Percentiles rank a stretch among this genome's conserved stretches.
Evolutionary conservation across 1,140 invertebrate genomes (phyloP).

Genomic region (Centruroides sculpturatus): DNA sequence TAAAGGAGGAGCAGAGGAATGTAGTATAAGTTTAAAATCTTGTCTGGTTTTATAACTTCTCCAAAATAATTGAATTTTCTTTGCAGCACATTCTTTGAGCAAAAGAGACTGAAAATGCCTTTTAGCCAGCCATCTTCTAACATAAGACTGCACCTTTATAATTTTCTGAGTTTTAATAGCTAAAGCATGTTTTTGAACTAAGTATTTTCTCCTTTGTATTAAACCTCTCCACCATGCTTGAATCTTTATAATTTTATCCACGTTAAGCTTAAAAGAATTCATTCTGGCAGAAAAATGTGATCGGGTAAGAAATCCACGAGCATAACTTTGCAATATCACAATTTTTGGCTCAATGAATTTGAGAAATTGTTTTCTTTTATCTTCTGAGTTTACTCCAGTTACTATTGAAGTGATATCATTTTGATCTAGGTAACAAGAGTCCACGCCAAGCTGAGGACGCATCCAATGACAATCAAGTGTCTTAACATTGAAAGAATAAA

Average conservation of each 20-base stretch:
- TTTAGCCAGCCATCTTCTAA: no score
- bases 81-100: conserved; percentile 21
- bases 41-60: conserved; percentile 36
- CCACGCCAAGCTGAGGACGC: no score
- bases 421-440: no score
- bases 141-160: no score
- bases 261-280: conserved; percentile 36
- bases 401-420: conserved; percentile 5
- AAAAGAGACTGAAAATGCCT: neutral
- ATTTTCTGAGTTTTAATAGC: no score
- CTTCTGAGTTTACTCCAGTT: conserved; percentile 26
- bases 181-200: no score
- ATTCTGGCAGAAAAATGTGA: conserved; percentile 34
- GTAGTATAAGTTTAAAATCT: conserved; percentile 42
- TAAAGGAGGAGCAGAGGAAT: conserved; percentile 48
- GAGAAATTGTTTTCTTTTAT: conserved; percentile 23
- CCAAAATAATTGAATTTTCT: conserved; percentile 32
- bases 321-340: conserved; percentile 42
- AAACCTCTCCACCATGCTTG: conserved; percentile 25
- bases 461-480: no score
- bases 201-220: conserved; percentile 17
- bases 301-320: conserved; percentile 45
- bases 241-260: conserved; percentile 35
- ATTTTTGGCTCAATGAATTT: conserved; percentile 21
- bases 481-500: no score